Evolutionary conservation across 2,797 vertebrate species (phyloP), one percentile per base, ranked within the genome.

Genomic region (Poecilia wingei): DNA sequence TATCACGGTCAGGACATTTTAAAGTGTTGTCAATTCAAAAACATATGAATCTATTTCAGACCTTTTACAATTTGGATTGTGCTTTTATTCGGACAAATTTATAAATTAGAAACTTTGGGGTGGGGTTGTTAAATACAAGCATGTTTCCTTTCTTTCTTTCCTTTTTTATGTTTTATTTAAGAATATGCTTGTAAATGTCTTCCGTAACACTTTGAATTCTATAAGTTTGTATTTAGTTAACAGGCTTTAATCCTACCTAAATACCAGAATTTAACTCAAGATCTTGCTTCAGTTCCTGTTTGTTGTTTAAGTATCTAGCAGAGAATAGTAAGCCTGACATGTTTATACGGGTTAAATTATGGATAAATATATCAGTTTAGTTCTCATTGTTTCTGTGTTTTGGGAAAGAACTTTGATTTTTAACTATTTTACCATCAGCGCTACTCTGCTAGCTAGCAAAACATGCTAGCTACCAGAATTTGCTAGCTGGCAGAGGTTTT

Each of bases 1-100:
- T 22, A 81, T 85, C 86, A 28, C 6, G 41, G 43, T 18, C 25
- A 5, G 5, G 25, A 70, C 43, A 87, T 91, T 84, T 93, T 91
- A 53, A 79, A 82, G 86, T 66, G 9, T 36, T 47, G 78, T 76
- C 7, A 41, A 80, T 70, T 47, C 1, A 70, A 70, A 45, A 70
- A 45, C 43, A 28, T 46, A 18, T 46, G 41, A 45, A 46, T 46
- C 43, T 28, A 46, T 13, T 71, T 28, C 41, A 45, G 43, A 28
- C n/a, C 5, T n/a, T 45, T 49, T 57, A 45, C 36, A 49, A 5
- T 41, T 45, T 8, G 18, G 43, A 22, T 18, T 9, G 3, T 66
- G 8, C 14, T 70, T 22, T 28, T 61, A 28, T n/a, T 70, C 25
- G 14, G 66, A 45, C 20, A 25, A 43, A 57, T 57, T 28, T n/a